Evolutionary conservation across 1,140 invertebrate genomes (phyloP).

Genomic region (Saccostrea cuccullata): DNA sequence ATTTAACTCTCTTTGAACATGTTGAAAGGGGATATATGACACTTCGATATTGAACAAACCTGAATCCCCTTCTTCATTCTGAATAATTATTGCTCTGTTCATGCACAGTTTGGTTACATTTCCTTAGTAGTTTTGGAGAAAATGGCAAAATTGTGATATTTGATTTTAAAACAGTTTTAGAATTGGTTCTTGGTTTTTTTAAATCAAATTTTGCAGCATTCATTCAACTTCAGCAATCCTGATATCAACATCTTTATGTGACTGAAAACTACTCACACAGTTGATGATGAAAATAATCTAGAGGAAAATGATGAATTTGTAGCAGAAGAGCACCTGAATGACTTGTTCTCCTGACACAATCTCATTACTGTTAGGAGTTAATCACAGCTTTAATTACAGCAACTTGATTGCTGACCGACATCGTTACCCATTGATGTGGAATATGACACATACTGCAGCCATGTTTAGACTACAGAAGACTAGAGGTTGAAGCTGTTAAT

Average conservation of each 20-base stretch:
- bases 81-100: no score
- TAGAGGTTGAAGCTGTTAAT: neutral
- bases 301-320: constrained; percentile 5
- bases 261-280: neutral
- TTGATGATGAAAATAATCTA: neutral
- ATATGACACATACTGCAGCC: constrained; percentile 11
- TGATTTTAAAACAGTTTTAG: no score
- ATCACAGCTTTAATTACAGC: constrained; percentile 28
- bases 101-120: no score
- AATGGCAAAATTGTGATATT: no score
- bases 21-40: no score
- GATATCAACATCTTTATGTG: neutral
- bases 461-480: neutral
- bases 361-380: constrained; percentile 14
- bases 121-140: no score
- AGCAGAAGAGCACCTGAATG: neutral
- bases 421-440: constrained; percentile 14
- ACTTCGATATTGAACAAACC: no score
- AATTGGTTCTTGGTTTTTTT: no score
- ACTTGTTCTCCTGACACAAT: neutral
- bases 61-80: no score
- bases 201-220: neutral
- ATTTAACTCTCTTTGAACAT: no score
- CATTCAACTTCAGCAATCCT: neutral
- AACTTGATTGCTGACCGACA: neutral